Percentiles rank a stretch among this genome's conserved stretches.
Evolutionary conservation across 2,113 vertebrate genomes (phyloP).

Genomic region (Monopterus albus): DNA sequence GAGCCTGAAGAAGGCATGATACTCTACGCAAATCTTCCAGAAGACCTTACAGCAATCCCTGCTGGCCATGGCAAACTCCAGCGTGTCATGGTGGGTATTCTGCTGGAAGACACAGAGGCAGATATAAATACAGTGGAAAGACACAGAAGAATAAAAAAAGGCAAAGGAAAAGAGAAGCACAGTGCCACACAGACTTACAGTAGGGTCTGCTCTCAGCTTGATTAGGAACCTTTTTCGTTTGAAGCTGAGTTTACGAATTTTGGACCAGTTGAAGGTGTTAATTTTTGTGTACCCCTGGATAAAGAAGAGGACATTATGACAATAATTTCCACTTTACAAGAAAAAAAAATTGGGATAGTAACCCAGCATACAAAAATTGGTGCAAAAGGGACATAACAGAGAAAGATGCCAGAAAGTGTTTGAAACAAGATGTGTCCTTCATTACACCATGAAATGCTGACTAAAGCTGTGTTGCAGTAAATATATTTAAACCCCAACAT

Average conservation of each 20-base stretch:
- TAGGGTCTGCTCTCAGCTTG: slow-evolving; percentile 90
- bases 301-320: background rate
- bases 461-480: background rate
- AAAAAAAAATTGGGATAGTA: too few species aligned
- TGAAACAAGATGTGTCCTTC: background rate
- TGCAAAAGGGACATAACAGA: background rate
- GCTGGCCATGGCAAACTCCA: slow-evolving; percentile 95
- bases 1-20: slow-evolving; percentile 96
- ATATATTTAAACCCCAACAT: background rate
- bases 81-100: slow-evolving; percentile 92
- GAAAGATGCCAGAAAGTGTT: background rate
- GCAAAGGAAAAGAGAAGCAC: background rate
- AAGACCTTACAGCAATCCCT: slow-evolving; percentile 96
- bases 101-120: slow-evolving; percentile 66
- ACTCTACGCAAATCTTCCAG: slow-evolving; percentile 98
- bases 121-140: background rate
- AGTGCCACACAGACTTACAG: slow-evolving; percentile 81
- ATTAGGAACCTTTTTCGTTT: slow-evolving; percentile 96
- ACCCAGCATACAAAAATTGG: too few species aligned
- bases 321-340: too few species aligned
- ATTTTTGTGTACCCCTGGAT: slow-evolving; percentile 92
- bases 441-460: background rate
- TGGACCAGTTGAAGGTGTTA: slow-evolving; percentile 97
- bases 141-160: background rate
- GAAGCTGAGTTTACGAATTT: slow-evolving; percentile 96